Percentiles rank a stretch among this genome's conserved stretches.
Conservation (phyloP, 2,888 invertebrate species). For the Leptarthrus brevirostris region DNA sequence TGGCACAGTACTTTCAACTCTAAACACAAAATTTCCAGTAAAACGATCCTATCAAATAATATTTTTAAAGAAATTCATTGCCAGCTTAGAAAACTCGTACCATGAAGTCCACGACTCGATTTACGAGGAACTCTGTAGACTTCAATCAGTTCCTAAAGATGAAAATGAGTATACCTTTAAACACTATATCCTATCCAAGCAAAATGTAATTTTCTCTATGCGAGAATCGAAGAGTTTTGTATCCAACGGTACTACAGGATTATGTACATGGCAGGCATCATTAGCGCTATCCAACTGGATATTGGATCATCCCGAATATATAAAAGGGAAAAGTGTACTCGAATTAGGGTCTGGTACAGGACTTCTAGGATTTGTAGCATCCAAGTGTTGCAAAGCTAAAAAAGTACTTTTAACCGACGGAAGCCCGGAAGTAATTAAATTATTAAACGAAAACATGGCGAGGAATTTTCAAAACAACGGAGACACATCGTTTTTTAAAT, state of each 20-base stretch:
- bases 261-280: slow-evolving; percentile 84
- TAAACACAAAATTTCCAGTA: slow-evolving; percentile 73
- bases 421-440: slow-evolving; percentile 74
- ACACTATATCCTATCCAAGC: slow-evolving; percentile 70
- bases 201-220: slow-evolving; percentile 70
- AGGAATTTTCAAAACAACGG: too few relatives aligned
- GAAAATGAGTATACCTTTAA: slow-evolving; percentile 68
- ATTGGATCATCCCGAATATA: slow-evolving; percentile 68
- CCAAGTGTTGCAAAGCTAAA: slow-evolving; percentile 69
- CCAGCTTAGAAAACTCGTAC: slow-evolving; percentile 68
- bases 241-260: slow-evolving; percentile 82
- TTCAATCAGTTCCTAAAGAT: slow-evolving; percentile 66
- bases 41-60: slow-evolving; percentile 72
- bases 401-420: slow-evolving; percentile 76
- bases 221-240: slow-evolving; percentile 80
- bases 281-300: slow-evolving; percentile 79
- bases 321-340: slow-evolving; percentile 72
- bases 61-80: slow-evolving; percentile 75
- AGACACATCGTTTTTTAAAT: too few relatives aligned
- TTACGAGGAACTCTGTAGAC: slow-evolving; percentile 72
- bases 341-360: slow-evolving; percentile 85
- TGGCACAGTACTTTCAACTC: slow-evolving; percentile 70
- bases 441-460: slow-evolving; percentile 73
- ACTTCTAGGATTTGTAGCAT: slow-evolving; percentile 75
- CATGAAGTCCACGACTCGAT: slow-evolving; percentile 75